Percentiles rank a stretch among this genome's conserved stretches.
These are phyloP conservation scores for Hypsopygia costalis DNA, from an alignment of 2,888 invertebrate species.

Conservation along the genomic window DNA sequence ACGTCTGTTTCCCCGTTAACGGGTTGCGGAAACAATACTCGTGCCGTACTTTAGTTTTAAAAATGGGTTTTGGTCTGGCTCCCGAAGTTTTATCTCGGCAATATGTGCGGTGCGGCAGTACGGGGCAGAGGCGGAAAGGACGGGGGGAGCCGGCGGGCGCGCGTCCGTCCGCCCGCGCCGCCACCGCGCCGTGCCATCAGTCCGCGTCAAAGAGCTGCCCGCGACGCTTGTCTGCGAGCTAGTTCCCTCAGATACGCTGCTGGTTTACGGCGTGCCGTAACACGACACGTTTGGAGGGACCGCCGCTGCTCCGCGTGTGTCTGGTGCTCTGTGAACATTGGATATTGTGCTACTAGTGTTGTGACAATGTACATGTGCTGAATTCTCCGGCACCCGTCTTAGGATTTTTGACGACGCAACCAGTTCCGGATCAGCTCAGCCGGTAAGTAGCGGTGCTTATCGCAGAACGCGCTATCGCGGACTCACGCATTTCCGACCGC, in stretches of 20 bases:
- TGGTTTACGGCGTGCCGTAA: slow-evolving; percentile 80
- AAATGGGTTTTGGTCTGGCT: slow-evolving; percentile 68
- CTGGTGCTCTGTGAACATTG: slow-evolving; percentile 71
- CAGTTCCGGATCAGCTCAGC: slow-evolving; percentile 78
- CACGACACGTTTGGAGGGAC: slow-evolving; percentile 81
- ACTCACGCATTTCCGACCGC: slow-evolving; percentile 80
- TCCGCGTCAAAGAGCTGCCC: slow-evolving; percentile 74
- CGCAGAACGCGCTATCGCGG: slow-evolving; percentile 73
- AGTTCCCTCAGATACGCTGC: slow-evolving; percentile 79
- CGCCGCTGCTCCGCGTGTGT: slow-evolving; percentile 69
- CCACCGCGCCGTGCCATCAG: slow-evolving; percentile 67
- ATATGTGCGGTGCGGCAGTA: slow-evolving; percentile 53
- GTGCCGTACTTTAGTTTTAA: slow-evolving; percentile 54
- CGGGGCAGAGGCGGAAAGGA: slow-evolving; percentile 26
- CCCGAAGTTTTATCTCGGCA: slow-evolving; percentile 74
- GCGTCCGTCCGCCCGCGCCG: slow-evolving; percentile 73
- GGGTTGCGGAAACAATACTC: slow-evolving; percentile 64
- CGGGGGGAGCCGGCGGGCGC: slow-evolving; percentile 48
- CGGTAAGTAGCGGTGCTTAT: slow-evolving; percentile 79
- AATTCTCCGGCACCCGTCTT: slow-evolving; percentile 49
- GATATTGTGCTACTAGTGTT: slow-evolving; percentile 72
- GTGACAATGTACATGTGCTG: slow-evolving; percentile 73
- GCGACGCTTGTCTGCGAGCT: slow-evolving; percentile 72
- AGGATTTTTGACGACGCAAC: slow-evolving; percentile 72
- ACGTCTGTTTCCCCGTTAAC: slow-evolving; percentile 47